These are phyloP conservation scores for Buteo buteo DNA, from an alignment of 2,113 vertebrate species.

Conservation along the genomic window DNA sequence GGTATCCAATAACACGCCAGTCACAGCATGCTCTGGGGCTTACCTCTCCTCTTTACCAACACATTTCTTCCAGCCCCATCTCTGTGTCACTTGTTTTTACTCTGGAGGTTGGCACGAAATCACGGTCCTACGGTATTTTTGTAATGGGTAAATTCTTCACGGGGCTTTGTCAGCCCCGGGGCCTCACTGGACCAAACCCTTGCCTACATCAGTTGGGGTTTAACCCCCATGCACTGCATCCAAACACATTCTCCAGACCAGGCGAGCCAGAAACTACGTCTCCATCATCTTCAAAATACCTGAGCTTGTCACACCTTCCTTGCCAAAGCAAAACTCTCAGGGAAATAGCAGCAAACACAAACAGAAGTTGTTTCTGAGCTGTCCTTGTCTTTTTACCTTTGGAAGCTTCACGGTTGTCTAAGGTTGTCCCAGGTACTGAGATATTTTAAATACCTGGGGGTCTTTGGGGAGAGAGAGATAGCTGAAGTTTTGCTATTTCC, in stretches of 20 bases:
- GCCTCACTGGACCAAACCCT: not conserved
- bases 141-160: not conserved
- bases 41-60: not conserved
- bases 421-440: not conserved
- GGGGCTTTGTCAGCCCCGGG: not conserved
- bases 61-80: not conserved
- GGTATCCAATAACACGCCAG: not conserved
- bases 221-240: not conserved
- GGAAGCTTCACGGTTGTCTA: rapidly evolving
- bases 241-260: not conserved
- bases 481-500: not conserved
- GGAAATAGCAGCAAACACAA: not conserved
- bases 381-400: not conserved
- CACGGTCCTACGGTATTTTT: not conserved
- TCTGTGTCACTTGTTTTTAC: not conserved
- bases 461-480: not conserved
- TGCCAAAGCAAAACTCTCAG: not conserved
- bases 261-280: not conserved
- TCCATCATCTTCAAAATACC: not conserved
- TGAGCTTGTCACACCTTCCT: too few species aligned
- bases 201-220: not conserved
- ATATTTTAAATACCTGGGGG: not conserved
- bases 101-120: not conserved
- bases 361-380: not conserved
- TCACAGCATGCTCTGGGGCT: not conserved